These are phyloP conservation scores for Oryzias sinensis DNA, from an alignment of 2,797 vertebrate species.

Conservation along the genomic window DNA sequence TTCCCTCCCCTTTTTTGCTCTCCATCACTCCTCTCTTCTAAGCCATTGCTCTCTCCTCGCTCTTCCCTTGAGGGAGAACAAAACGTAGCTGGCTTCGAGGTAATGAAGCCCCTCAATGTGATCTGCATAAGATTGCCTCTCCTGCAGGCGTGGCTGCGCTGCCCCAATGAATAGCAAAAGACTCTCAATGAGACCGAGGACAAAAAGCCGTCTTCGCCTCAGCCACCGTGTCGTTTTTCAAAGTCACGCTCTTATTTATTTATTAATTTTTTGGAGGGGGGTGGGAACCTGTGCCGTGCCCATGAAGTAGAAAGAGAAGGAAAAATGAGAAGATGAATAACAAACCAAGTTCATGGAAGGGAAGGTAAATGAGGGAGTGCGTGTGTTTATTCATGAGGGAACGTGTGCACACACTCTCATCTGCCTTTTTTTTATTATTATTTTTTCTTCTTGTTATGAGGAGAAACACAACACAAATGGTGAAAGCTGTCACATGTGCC, in stretches of 20 bases:
- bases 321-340: constrained; percentile 48
- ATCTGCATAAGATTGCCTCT: constrained; percentile 71
- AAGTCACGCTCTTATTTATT: constrained; percentile 40
- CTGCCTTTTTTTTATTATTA: constrained; percentile 2
- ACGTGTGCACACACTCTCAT: constrained; percentile 6
- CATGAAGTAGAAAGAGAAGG: constrained; percentile 21
- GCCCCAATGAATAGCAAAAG: constrained; percentile 59
- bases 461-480: constrained; percentile 11
- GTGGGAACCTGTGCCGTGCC: neutral
- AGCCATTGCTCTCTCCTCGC: constrained; percentile 54
- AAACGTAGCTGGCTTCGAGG: constrained; percentile 68
- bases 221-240: constrained; percentile 43
- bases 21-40: constrained; percentile 39
- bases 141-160: constrained; percentile 46
- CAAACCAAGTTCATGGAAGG: constrained; percentile 57
- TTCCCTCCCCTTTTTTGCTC: constrained; percentile 16
- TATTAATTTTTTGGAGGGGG: neutral
- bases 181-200: constrained; percentile 62
- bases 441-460: constrained; percentile 18
- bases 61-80: constrained; percentile 65
- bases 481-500: constrained; percentile 30
- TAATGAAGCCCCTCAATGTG: constrained; percentile 76
- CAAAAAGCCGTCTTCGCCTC: constrained; percentile 53
- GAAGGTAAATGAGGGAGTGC: constrained; percentile 48
- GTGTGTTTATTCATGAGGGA: constrained; percentile 18